Conservation (phyloP, 2,797 vertebrate genomes). For the Sebastes itinus region DNA sequence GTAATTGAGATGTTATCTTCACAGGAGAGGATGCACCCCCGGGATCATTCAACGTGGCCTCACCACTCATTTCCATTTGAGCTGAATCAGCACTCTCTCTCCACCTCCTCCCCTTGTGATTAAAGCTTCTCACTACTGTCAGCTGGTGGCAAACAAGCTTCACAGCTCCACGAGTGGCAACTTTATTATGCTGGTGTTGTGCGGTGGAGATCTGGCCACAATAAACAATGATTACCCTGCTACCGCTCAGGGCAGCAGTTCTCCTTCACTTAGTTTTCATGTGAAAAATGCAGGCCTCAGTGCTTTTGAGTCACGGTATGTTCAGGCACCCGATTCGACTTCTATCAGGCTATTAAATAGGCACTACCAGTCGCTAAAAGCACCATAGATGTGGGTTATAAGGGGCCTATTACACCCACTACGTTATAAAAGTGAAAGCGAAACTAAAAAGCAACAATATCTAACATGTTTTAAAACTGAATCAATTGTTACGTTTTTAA, state of each 20-base stretch:
- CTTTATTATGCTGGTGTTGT: constrained; percentile 25
- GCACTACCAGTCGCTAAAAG: not conserved
- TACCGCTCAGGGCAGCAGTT: constrained; percentile 17
- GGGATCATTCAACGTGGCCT: constrained; percentile 60
- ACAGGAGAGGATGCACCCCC: constrained; percentile 58
- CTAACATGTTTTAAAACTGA: not conserved
- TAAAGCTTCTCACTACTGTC: constrained; percentile 44
- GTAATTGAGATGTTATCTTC: constrained; percentile 81
- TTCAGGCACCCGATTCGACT: not conserved
- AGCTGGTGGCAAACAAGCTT: constrained; percentile 42
- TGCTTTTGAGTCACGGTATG: not conserved
- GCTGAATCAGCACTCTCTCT: constrained; percentile 62
- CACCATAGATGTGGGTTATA: not conserved
- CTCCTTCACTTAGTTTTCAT: constrained; percentile 17
- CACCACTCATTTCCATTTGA: constrained; percentile 55
- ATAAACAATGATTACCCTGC: constrained; percentile 47
- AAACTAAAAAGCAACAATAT: not conserved
- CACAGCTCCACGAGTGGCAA: constrained; percentile 7
- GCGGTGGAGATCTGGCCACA: constrained; percentile 24
- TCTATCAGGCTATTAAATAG: not conserved
- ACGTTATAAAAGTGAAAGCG: not conserved
- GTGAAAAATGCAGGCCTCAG: constrained; percentile 7
- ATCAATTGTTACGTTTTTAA: not conserved
- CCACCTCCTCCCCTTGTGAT: constrained; percentile 28
- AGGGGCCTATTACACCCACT: not conserved